Base-by-base conservation (phyloP, 2,797 vertebrate species). In the Typhlichthys subterraneus region DNA sequence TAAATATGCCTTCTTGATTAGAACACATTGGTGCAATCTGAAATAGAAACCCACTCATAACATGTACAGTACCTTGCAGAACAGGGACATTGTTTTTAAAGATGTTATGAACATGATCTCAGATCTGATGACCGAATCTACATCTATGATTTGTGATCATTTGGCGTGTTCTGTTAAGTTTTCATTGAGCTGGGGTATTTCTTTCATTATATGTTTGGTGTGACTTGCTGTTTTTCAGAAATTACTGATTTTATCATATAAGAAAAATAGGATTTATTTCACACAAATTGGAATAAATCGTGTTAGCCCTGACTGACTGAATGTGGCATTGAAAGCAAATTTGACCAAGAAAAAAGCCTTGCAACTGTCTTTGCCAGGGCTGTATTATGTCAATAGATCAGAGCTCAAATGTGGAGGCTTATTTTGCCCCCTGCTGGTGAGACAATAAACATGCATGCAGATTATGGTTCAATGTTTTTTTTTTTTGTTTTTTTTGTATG, bases 341-440 rank as follows among this genome's bases (percentile, higher is more conserved):
- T 6, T 38, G 33, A 6, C 33, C 6, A 38, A 38, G 33, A 38
- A 38, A 38, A 38, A 38, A 38, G 2, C 33, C 33, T 38, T 38
- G 33, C 33, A 38, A 38, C 0, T 29, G 45, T n/a, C 31, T 72
- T 23, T 53, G 52, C 42, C 48, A 61, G 53, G 1, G 13, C 17
- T 46, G 45, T 58, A 51, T 61, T 57, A 12, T 49, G 64, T 45
- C 38, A 11, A 10, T 60, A 15, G 15, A 1, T 9, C 49, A 0
- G 1, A 5, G 47, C 7, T 45, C 52, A 55, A 55, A 14, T 77
- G 10, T 53, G 9, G 49, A 61, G 52, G 62, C 33, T 71, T 59
- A 52, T 65, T 79, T 54, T 71, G 76, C 82, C 82, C 85, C 69
- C 87, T 89, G 78, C 23, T 88, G 91, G 87, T 68, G 53, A 42